Evolutionary conservation across 2,113 vertebrate genomes (phyloP).

Genomic region (Oreotrochilus melanogaster): DNA sequence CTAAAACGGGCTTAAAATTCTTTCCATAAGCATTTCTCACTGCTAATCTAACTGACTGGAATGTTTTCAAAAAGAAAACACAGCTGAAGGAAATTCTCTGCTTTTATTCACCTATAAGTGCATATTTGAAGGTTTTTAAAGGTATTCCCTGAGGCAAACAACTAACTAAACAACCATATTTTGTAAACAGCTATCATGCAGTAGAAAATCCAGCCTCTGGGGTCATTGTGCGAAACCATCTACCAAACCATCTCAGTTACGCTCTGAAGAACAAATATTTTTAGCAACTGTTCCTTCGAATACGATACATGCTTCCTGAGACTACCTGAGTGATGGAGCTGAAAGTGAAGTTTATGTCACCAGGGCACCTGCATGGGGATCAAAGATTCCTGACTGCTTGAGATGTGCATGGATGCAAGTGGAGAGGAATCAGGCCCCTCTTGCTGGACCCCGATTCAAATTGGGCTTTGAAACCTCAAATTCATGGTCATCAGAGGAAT

Average conservation of each 20-base stretch:
- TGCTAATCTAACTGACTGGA: neutral
- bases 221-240: neutral
- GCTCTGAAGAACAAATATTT: neutral
- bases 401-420: neutral
- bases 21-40: slow-evolving; percentile 31
- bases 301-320: rapidly evolving
- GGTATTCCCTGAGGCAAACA: neutral
- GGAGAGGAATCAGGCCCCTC: neutral
- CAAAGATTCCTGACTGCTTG: neutral
- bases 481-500: neutral
- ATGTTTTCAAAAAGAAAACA: slow-evolving; percentile 25
- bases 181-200: neutral
- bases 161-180: slow-evolving; percentile 19
- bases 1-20: slow-evolving; percentile 24
- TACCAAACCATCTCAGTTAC: neutral
- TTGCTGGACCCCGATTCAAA: neutral
- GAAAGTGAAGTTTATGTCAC: neutral
- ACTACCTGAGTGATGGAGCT: neutral
- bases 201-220: neutral
- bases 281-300: neutral
- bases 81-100: slow-evolving; percentile 12
- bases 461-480: neutral
- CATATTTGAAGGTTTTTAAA: slow-evolving; percentile 13
- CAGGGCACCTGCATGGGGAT: neutral
- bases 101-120: neutral